A percentile compares a stretch with the other conserved stretches of the same genome.
Conservation (phyloP, 2,888 invertebrate species). For the Microchrysa polita region DNA sequence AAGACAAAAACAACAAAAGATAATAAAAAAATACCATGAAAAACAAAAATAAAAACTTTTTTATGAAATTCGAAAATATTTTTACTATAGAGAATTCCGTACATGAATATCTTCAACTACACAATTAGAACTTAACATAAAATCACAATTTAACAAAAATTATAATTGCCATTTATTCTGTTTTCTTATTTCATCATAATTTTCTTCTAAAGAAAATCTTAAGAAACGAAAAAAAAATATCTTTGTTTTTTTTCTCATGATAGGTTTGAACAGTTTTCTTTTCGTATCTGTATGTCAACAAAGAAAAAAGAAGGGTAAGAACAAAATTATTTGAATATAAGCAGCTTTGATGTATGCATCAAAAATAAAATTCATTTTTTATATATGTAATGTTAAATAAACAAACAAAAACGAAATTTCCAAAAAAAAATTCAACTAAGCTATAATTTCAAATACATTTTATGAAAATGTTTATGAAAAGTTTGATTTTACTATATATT, state of each 20-base stretch:
- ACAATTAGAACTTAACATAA: constrained; percentile 42
- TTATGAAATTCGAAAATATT: constrained; percentile 47
- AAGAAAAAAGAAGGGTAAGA: no score
- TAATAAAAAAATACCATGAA: constrained; percentile 45
- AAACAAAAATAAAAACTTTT: constrained; percentile 29
- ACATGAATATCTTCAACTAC: constrained; percentile 40
- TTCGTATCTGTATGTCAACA: background rate
- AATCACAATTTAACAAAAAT: constrained; percentile 44
- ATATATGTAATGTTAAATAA: no score
- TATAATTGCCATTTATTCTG: constrained; percentile 28
- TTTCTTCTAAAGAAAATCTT: constrained; percentile 19
- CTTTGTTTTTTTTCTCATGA: background rate
- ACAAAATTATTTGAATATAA: no score
- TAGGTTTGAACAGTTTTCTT: background rate
- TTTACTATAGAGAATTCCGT: constrained; percentile 40
- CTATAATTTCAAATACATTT: background rate
- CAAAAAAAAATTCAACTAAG: constrained; percentile 19
- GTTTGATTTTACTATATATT: background rate
- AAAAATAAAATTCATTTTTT: constrained; percentile 11
- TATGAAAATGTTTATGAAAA: background rate
- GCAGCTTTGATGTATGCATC: background rate
- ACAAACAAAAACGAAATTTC: no score
- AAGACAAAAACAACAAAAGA: constrained; percentile 49
- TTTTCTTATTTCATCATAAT: background rate
- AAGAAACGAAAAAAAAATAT: background rate